Base-by-base conservation (phyloP, 2,113 vertebrate genomes). In the Neodontobutis hainanensis region DNA sequence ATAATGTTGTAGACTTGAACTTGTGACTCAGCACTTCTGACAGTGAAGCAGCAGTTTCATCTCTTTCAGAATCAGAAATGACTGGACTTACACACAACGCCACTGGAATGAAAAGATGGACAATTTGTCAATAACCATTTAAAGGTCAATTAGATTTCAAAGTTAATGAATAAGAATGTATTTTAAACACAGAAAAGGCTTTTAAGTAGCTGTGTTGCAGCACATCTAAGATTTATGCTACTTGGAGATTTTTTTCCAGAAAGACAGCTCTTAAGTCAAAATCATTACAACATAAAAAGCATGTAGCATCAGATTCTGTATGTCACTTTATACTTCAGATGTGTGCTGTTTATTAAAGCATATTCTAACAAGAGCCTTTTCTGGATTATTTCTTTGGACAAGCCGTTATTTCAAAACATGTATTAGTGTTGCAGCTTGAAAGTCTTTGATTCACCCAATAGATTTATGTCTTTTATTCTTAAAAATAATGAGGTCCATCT, bases 401-500 rank as follows among this genome's bases (percentile, higher is more conserved):
- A 62, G 19, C 43, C 64, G 15, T 62, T 43, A 12, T 15, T 36
- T 61, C 11, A 38, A 71, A 59, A 46, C 2, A 76, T 40, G 16
- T 65, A 64, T 65, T 63, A 58, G 40, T 27, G 16, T 67, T 70
- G 68, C 68, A 19, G 57, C 55, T 63, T 42, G 5, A 27, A 27
- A 10, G 51, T 61, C 48, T 38, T 70, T 6, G 10, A 59, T 73
- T 61, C 46, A 66, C 61, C 36, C 40, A 55, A 6, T 11, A 70
- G 61, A 64, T 80, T 68, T 69, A 67, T 74, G 34, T 49, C 63
- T 19, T 61, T 52, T 57, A 35, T 42, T n/a, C 15, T 61, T 49
- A 42, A 78, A 75, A 80, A 40, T 83, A 80, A 88, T 85, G 62
- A 85, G 72, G 61, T 47, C 7, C 53, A 59, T 55, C 11, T 14